Conservation (phyloP, 2,797 vertebrate species). For the Melanotaenia boesemani region DNA sequence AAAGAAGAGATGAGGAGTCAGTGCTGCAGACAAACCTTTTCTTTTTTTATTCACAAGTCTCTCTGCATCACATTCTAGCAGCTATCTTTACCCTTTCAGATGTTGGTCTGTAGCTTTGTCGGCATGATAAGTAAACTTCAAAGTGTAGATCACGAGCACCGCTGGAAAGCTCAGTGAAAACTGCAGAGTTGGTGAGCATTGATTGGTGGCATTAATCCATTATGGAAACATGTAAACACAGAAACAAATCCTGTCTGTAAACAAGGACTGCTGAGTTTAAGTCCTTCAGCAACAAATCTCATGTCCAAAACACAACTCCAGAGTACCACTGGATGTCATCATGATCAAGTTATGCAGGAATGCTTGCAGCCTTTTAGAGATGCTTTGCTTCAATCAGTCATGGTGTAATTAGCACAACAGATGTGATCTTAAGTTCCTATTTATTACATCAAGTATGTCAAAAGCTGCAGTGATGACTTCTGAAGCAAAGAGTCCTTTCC, state of each 20-base stretch:
- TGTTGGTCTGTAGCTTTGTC: background rate
- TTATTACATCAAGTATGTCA: slow-evolving; percentile 16
- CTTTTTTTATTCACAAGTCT: slow-evolving; percentile 8
- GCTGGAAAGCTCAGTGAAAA: background rate
- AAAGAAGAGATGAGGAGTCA: slow-evolving; percentile 4
- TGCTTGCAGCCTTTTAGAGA: background rate
- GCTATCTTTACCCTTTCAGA: slow-evolving; percentile 48
- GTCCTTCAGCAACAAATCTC: slow-evolving; percentile 7
- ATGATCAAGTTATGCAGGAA: slow-evolving; percentile 2
- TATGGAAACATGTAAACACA: slow-evolving; percentile 27
- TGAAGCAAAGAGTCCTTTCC: slow-evolving; percentile 14
- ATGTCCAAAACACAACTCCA: background rate
- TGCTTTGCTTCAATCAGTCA: slow-evolving; percentile 1
- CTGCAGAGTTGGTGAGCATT: background rate
- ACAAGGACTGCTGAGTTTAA: slow-evolving; percentile 6
- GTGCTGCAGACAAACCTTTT: slow-evolving; percentile 24
- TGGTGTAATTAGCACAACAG: slow-evolving; percentile 39
- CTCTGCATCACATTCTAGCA: slow-evolving; percentile 13
- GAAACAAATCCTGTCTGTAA: slow-evolving; percentile 19
- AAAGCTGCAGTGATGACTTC: slow-evolving; percentile 2
- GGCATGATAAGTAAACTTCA: slow-evolving; percentile 27
- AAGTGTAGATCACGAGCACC: slow-evolving; percentile 11
- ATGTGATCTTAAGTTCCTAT: slow-evolving; percentile 35
- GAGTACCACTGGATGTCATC: slow-evolving; percentile 8
- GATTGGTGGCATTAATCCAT: slow-evolving; percentile 32